Conservation (phyloP, 2,113 vertebrate species). For the Anhinga anhinga region DNA sequence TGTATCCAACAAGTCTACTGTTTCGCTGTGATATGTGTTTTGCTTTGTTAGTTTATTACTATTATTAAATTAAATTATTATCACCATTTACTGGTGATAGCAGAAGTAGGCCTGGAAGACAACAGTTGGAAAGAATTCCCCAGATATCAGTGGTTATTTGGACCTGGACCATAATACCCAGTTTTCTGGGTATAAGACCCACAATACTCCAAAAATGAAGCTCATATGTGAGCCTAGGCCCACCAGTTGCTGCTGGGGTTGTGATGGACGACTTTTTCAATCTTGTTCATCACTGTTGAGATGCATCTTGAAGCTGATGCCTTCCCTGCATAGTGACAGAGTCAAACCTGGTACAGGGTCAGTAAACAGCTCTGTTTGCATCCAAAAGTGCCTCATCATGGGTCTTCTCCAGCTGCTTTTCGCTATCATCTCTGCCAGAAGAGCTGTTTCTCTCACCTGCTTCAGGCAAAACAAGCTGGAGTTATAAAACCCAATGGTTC, state of each 20-base stretch:
- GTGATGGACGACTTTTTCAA: not conserved
- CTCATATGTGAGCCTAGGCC: not conserved
- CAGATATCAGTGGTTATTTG: not conserved
- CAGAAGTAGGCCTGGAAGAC: not conserved
- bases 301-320: not conserved
- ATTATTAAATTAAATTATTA: not conserved
- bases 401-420: not conserved
- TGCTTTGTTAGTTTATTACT: not conserved
- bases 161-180: not conserved
- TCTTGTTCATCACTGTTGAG: not conserved
- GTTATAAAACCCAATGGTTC: not conserved
- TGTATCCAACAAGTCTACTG: not conserved
- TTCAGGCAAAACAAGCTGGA: not conserved
- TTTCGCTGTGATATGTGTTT: not conserved
- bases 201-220: not conserved
- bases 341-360: not conserved
- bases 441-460: not conserved
- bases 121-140: not conserved
- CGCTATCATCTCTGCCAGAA: not conserved
- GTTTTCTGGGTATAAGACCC: not conserved
- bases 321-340: not conserved
- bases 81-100: not conserved
- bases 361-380: not conserved
- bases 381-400: not conserved
- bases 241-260: not conserved